Evolutionary conservation across 2,888 invertebrate species (phyloP).

Genomic region (Netelia inedita): DNA sequence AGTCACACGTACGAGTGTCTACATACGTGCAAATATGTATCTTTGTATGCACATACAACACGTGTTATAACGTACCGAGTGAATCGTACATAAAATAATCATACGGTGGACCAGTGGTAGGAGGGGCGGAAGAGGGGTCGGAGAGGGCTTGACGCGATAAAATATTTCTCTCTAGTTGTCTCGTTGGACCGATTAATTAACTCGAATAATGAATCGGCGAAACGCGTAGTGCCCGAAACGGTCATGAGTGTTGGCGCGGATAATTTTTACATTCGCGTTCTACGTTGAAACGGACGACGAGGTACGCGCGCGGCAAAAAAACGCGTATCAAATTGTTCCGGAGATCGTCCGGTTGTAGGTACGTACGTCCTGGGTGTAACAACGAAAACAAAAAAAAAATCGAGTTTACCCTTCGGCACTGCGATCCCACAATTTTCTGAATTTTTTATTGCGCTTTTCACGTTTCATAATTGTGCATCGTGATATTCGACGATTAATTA

Average conservation of each 20-base stretch:
- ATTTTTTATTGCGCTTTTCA: no score
- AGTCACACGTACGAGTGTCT: background rate
- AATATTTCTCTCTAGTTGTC: slow-evolving; percentile 36
- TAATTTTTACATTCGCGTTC: slow-evolving; percentile 15
- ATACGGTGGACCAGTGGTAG: background rate
- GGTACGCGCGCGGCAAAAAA: background rate
- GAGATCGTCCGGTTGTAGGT: no score
- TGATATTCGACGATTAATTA: no score
- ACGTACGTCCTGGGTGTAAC: no score
- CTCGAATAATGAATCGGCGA: slow-evolving; percentile 47
- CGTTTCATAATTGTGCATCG: no score
- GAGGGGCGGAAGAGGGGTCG: background rate
- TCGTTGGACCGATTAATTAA: slow-evolving; percentile 54
- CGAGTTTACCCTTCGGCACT: no score
- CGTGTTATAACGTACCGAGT: background rate
- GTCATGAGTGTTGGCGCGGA: background rate
- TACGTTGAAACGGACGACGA: no score
- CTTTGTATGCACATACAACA: background rate
- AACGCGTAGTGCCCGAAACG: slow-evolving; percentile 10
- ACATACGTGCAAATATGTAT: background rate
- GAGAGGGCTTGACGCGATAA: slow-evolving; percentile 26
- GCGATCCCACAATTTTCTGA: no score
- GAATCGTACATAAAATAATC: slow-evolving; percentile 1
- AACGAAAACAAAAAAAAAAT: no score
- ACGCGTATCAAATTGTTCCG: background rate